Evolutionary conservation across 2,113 vertebrate genomes (phyloP).

Genomic region (Notothenia coriiceps): DNA sequence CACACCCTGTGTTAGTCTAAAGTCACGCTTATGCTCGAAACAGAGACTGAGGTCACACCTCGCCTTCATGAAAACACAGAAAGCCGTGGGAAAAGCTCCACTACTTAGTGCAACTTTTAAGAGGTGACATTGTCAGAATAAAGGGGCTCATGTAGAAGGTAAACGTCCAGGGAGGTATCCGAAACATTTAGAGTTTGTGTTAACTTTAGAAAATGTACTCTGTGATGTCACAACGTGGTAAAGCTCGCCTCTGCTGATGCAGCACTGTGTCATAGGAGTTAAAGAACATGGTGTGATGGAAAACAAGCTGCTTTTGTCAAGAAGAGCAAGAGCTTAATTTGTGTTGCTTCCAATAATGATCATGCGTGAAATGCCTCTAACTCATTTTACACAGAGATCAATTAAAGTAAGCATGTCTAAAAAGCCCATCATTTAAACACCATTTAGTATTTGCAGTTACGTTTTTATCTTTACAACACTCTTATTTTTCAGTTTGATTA

Average conservation of each 20-base stretch:
- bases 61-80: neutral
- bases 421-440: neutral
- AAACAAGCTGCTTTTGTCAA: conserved; percentile 70
- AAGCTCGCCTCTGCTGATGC: neutral
- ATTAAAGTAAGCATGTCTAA: neutral
- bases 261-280: conserved; percentile 20
- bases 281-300: conserved; percentile 16
- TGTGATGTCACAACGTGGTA: neutral
- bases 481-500: neutral
- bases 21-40: conserved; percentile 52
- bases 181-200: too few species aligned
- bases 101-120: neutral
- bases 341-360: conserved; percentile 16
- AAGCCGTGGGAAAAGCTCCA: neutral
- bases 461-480: neutral
- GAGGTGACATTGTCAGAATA: neutral
- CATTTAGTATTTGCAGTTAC: neutral
- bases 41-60: conserved; percentile 52
- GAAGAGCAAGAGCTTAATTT: conserved; percentile 64
- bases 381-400: neutral
- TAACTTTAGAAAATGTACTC: conserved; percentile 13
- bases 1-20: conserved; percentile 51
- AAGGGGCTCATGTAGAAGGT: neutral
- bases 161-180: neutral
- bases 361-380: neutral